These are phyloP conservation scores for Liopterus haemorrhoidalis DNA, from an alignment of 2,888 invertebrate species.

Conservation along the genomic window DNA sequence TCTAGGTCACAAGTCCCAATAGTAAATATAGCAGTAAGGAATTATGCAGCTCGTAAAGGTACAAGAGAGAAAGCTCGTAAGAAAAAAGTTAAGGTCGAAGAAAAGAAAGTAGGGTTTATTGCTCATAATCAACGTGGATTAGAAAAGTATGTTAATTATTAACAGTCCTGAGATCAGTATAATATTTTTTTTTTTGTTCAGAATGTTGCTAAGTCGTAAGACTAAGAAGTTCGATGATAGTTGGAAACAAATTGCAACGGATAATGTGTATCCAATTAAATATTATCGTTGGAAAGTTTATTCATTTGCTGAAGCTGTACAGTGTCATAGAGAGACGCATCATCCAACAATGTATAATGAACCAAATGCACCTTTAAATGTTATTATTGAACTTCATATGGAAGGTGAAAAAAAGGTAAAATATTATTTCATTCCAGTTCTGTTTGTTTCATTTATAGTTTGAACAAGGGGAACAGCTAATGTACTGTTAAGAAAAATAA, in stretches of 20 bases:
- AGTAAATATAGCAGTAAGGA: too few relatives aligned
- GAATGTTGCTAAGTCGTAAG: slow-evolving; percentile 44
- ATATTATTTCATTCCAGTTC: slow-evolving; percentile 6
- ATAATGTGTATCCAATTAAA: slow-evolving; percentile 58
- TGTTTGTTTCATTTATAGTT: too few relatives aligned
- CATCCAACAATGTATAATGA: slow-evolving; percentile 76
- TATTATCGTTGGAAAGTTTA: slow-evolving; percentile 58
- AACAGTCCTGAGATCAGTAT: slow-evolving; percentile 1
- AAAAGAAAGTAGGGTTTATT: slow-evolving; percentile 68
- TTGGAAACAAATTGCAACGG: slow-evolving; percentile 50
- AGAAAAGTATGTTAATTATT: slow-evolving; percentile 46
- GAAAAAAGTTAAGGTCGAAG: slow-evolving; percentile 68
- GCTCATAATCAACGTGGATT: slow-evolving; percentile 63
- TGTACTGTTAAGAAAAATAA: too few relatives aligned
- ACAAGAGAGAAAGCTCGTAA: slow-evolving; percentile 65
- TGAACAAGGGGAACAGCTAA: too few relatives aligned
- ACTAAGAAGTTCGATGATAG: slow-evolving; percentile 58
- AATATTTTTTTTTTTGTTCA: slow-evolving; percentile 32
- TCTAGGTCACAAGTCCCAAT: too few relatives aligned
- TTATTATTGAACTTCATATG: slow-evolving; percentile 77
- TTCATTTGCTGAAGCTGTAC: slow-evolving; percentile 68
- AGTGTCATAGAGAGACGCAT: slow-evolving; percentile 72
- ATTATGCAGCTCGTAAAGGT: slow-evolving; percentile 76
- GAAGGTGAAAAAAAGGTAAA: slow-evolving; percentile 59
- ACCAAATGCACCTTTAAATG: slow-evolving; percentile 63